Evolutionary conservation across 2,888 invertebrate genomes (phyloP), one percentile per base, ranked within the genome.

Genomic region (Drosophila parthenogenetica): DNA sequence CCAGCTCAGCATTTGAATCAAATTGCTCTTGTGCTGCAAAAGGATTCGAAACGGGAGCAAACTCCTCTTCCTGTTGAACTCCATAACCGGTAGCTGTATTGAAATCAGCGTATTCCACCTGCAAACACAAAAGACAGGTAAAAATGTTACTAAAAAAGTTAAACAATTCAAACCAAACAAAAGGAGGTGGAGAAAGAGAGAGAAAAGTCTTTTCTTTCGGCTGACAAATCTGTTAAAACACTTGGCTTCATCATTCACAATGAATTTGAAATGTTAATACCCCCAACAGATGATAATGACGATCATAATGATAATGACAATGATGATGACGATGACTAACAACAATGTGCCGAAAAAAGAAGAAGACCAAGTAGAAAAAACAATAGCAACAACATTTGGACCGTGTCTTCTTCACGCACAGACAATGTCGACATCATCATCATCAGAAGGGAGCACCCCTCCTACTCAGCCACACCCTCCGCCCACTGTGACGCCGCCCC

Each of bases 91-190:
- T 68, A 73, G 77, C 84, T 87, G 82, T 67, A 68, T 76, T 73
- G 19, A 69, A 63, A 53, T 74, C 90, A 89, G 90, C 84, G 63
- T 88, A 77, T 71, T 88, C 87, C 79, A 73, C 74, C 90, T 90
- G 74, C 22, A 68, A 71, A 5, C 48, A 61, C 50, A 48, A 45
- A 5, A 32, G 35, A 5, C 17, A 35, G 29, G 7, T 29, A 29
- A 29, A 29, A 42, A 45, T 16, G 22, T 53, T 29, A 46, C 16
- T 50, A 37, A 16, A 50, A 32, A 53, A 5, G 43, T 11, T 16
- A n/a, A 39, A 16, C 16, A 53, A 25, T 16, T 14, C 22, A 50
- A 40, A 40, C 40, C 14, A 29, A 29, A 29, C 29, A 46, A 29
- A 14, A 11, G 25, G 25, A 7, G n/a, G 14, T 7, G 1, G 19